Evolutionary conservation across 2,888 invertebrate genomes (phyloP), one percentile per base, ranked within the genome.

Genomic region (Rapana venosa): DNA sequence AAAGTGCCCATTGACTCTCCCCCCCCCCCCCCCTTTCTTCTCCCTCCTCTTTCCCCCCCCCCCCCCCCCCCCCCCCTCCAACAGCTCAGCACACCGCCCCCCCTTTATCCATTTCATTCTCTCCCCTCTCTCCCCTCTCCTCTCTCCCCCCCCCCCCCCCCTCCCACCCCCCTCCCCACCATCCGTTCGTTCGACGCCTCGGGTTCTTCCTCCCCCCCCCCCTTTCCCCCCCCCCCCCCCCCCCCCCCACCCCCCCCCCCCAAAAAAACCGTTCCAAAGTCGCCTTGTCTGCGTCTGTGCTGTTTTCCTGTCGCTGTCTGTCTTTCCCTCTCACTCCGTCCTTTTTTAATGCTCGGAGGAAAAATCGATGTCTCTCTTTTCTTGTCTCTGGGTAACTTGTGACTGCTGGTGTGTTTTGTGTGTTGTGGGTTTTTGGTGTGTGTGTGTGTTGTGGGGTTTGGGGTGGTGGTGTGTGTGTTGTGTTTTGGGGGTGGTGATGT

Each of bases 291-390:
- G 47, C 8, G 47, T 47, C 47, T 47, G 47, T 47, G n/a, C 47
- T 47, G 47, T 47, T 8, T 47, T 2, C 8, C 47, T 47, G 47
- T 47, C 47, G n/a, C 47, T 47, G 47, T 47, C 47, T 47, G 47
- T 47, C 47, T 47, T n/a, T n/a, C 47, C 47, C 47, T 8, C 47
- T 8, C 47, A 47, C 47, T 47, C 47, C 47, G 47, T 47, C 47
- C 8, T 8, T 47, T 11, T n/a, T n/a, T n/a, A 74, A 74, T 74
- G 6, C 74, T n/a, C 26, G 26, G 74, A n/a, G 74, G 74, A n/a
- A n/a, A n/a, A n/a, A 74, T n/a, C n/a, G 74, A 11, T 74, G 74
- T 74, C 74, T 74, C 74, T 74, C 74, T 74, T 74, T n/a, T 74
- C 74, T 74, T 74, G 26, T 74, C n/a, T n/a, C 74, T 74, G 74